Percentiles rank a stretch among this genome's conserved stretches.
phyloP scores from a whole-genome alignment of 2,113 vertebrate genomes.

The Oncorhynchus kisutch region DNA sequence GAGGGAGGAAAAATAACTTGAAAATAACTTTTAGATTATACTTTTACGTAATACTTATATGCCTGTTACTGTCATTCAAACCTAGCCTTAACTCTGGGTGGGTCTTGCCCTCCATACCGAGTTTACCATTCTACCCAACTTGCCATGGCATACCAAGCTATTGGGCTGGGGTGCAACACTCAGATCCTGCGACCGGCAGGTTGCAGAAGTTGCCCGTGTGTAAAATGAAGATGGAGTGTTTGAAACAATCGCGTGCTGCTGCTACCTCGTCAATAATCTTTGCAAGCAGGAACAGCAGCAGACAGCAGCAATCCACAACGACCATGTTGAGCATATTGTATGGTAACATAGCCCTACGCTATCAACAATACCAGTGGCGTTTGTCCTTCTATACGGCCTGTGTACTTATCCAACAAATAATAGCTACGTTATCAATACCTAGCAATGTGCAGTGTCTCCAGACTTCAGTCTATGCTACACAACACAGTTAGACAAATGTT shows the following conservation, averaged over 20 bases:
- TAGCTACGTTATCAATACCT: slow-evolving; percentile 55
- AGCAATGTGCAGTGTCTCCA: slow-evolving; percentile 39
- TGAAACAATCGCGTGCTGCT: slow-evolving; percentile 33
- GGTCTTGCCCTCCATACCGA: not conserved
- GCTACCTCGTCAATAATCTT: not conserved
- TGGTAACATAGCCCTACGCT: not conserved
- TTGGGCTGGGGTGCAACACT: slow-evolving; percentile 1
- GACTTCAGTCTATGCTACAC: not conserved
- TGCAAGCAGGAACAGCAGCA: not conserved
- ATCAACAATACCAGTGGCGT: slow-evolving; percentile 59
- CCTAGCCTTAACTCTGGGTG: not conserved
- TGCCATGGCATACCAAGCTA: slow-evolving; percentile 49
- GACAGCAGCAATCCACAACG: not conserved
- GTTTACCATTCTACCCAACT: not conserved
- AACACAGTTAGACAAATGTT: not conserved
- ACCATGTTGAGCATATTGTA: not conserved
- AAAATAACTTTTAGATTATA: not conserved
- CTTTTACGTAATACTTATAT: not conserved
- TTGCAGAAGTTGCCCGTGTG: slow-evolving; percentile 62
- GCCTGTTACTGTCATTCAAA: not conserved
- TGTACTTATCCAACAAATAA: slow-evolving; percentile 55
- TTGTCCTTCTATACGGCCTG: slow-evolving; percentile 51
- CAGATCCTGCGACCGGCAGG: slow-evolving; percentile 64
- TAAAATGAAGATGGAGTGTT: slow-evolving; percentile 58
- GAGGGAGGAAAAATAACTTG: not conserved